Evolutionary conservation across 1,140 invertebrate genomes (phyloP).

Genomic region (Episyrphus balteatus): DNA sequence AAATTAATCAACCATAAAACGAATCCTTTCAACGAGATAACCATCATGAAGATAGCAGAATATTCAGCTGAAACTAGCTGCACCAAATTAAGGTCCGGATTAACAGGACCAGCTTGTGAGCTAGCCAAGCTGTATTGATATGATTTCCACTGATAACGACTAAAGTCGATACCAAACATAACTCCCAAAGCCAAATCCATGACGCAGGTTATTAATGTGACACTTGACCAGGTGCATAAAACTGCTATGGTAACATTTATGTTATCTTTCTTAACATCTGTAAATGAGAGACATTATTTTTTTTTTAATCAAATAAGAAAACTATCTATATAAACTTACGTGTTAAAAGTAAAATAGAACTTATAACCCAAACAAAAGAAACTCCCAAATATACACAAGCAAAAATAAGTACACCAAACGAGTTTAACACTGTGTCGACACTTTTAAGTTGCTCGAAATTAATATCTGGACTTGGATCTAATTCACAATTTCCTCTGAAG

Average conservation of each 20-base stretch:
- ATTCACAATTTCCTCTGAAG: conserved; percentile 17
- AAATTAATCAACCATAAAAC: conserved; percentile 31
- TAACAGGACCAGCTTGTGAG: conserved; percentile 7
- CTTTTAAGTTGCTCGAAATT: conserved; percentile 6
- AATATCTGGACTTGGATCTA: conserved; percentile 13
- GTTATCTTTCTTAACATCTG: conserved; percentile 22
- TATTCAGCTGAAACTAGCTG: conserved; percentile 19
- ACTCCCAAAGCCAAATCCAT: conserved; percentile 31
- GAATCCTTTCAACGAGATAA: conserved; percentile 33
- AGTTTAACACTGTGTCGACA: conserved; percentile 20
- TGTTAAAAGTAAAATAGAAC: conserved; percentile 18
- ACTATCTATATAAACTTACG: conserved; percentile 17
- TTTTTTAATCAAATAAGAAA: conserved; percentile 1
- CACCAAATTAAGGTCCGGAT: conserved; percentile 9
- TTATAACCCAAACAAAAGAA: conserved; percentile 22
- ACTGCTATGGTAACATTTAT: conserved; percentile 10
- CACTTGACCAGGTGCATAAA: conserved; percentile 23
- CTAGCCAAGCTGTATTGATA: conserved; percentile 13
- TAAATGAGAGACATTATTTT: conserved; percentile 4
- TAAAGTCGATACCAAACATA: conserved; percentile 29
- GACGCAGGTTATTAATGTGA: conserved; percentile 17
- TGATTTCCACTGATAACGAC: conserved; percentile 14
- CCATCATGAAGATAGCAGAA: conserved; percentile 28
- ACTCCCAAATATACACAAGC: conserved; percentile 24
- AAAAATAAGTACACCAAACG: conserved; percentile 22